phyloP scores from a whole-genome alignment of 35 echinoderm and acorn worm species.

The Apostichopus californicus region DNA sequence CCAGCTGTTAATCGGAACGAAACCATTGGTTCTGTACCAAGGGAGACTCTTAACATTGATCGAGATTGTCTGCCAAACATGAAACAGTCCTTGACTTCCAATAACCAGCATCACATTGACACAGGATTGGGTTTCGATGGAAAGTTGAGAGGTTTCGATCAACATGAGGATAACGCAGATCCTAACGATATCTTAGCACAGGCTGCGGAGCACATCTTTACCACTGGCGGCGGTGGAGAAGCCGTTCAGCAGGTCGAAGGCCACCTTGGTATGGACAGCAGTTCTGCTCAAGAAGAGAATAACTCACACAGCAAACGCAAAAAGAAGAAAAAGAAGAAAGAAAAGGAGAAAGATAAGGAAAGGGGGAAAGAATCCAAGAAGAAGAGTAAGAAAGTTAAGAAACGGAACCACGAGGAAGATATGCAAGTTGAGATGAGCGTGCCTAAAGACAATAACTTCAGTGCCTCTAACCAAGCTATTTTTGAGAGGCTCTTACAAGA shows the following conservation, averaged over 20 bases:
- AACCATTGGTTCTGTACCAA: neutral
- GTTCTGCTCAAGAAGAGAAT: conserved; percentile 46
- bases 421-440: neutral
- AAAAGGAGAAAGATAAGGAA: conserved; percentile 38
- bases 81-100: neutral
- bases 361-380: conserved; percentile 47
- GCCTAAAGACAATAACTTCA: conserved; percentile 34
- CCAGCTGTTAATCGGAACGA: neutral
- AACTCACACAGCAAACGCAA: conserved; percentile 40
- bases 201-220: conserved; percentile 56
- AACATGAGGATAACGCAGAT: conserved; percentile 6
- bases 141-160: neutral
- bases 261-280: conserved; percentile 30
- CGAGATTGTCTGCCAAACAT: neutral
- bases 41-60: neutral
- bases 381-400: conserved; percentile 34
- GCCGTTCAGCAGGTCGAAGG: neutral
- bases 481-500: conserved; percentile 40
- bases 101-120: neutral
- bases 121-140: neutral
- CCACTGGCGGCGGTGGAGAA: neutral
- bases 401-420: conserved; percentile 8
- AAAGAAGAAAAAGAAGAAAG: conserved; percentile 57
- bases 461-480: neutral
- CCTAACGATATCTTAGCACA: conserved; percentile 50